These are phyloP conservation scores for Coccyzus lansbergi DNA, from an alignment of 2,797 vertebrate species.

Conservation along the genomic window DNA sequence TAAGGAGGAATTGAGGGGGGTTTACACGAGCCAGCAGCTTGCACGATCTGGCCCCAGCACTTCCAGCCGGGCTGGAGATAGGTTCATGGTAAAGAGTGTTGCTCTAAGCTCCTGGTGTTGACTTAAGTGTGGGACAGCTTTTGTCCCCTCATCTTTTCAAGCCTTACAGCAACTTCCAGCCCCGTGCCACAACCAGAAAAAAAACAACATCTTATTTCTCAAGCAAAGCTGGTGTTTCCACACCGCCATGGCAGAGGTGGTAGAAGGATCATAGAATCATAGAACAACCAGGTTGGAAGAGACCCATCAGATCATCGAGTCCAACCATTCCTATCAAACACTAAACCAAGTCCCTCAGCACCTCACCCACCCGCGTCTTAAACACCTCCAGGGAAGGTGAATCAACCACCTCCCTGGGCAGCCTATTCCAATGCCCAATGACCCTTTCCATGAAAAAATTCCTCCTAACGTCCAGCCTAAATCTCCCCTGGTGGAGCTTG, in stretches of 20 bases:
- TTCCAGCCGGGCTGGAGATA: not conserved
- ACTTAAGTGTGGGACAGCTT: not conserved
- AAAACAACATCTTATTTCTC: not conserved
- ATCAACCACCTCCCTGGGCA: too few species aligned
- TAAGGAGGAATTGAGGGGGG: not conserved
- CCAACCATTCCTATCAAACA: too few species aligned
- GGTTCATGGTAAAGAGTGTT: rapidly evolving
- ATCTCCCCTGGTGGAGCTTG: too few species aligned
- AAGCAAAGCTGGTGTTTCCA: not conserved
- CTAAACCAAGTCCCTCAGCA: too few species aligned
- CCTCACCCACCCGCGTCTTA: too few species aligned
- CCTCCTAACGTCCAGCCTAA: too few species aligned
- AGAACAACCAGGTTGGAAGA: too few species aligned
- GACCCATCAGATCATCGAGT: too few species aligned
- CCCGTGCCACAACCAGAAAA: not conserved
- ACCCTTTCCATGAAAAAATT: too few species aligned
- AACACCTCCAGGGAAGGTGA: too few species aligned
- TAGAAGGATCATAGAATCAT: too few species aligned
- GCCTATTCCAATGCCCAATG: too few species aligned
- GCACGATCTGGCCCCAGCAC: rapidly evolving
- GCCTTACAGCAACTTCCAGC: not conserved
- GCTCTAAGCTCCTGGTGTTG: not conserved
- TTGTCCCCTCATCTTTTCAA: not conserved
- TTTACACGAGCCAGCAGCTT: not conserved
- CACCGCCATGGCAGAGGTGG: rapidly evolving